phyloP scores from a whole-genome alignment of 2,888 invertebrate genomes.

The Acrobasis repandana region DNA sequence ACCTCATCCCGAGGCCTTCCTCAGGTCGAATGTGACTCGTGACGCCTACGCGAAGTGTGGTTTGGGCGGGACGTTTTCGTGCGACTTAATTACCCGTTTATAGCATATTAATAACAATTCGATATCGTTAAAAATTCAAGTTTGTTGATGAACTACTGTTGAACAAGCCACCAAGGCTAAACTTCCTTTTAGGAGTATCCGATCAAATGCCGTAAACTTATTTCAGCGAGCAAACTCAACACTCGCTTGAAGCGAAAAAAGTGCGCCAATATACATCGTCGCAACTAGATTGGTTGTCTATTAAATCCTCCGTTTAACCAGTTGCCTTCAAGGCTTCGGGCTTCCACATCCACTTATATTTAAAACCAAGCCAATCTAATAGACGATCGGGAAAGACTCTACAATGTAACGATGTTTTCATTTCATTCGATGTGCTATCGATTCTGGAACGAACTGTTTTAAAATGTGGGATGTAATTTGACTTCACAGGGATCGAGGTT shows the following conservation, averaged over 20 bases:
- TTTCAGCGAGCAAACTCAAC: slow-evolving; percentile 75
- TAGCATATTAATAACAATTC: slow-evolving; percentile 25
- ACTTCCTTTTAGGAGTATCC: slow-evolving; percentile 78
- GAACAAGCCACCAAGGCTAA: slow-evolving; percentile 55
- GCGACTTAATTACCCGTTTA: no score
- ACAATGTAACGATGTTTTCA: slow-evolving; percentile 19
- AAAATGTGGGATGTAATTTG: slow-evolving; percentile 21
- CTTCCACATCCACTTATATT: not conserved
- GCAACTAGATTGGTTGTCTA: slow-evolving; percentile 72
- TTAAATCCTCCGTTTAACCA: slow-evolving; percentile 71
- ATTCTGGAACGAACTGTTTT: slow-evolving; percentile 11
- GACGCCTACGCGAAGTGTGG: no score
- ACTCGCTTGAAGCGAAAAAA: slow-evolving; percentile 67
- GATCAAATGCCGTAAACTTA: slow-evolving; percentile 81
- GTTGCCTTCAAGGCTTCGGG: slow-evolving; percentile 25
- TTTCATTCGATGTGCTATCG: slow-evolving; percentile 20
- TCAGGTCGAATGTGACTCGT: no score
- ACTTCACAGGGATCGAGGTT: slow-evolving; percentile 12
- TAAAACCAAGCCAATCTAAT: slow-evolving; percentile 16
- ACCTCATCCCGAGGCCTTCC: no score
- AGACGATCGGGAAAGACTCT: slow-evolving; percentile 17
- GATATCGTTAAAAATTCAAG: slow-evolving; percentile 52
- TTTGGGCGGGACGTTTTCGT: no score
- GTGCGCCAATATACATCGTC: slow-evolving; percentile 59
- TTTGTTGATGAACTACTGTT: slow-evolving; percentile 56